Evolutionary conservation across 2,113 vertebrate genomes (phyloP).

Genomic region (Ptilonorhynchus violaceus): DNA sequence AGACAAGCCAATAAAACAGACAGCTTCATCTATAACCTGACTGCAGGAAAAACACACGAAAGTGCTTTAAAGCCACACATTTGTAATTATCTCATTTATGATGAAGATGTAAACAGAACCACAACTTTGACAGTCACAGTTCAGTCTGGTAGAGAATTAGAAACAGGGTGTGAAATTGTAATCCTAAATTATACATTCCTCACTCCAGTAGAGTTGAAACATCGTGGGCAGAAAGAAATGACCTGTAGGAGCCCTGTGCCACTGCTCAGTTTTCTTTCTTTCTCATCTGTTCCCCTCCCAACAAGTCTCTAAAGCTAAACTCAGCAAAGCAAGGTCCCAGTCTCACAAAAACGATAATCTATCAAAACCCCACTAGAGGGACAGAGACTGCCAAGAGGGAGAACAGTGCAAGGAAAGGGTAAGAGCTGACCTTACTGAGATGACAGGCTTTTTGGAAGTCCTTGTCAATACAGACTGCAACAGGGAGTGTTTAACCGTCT

Average conservation of each 20-base stretch:
- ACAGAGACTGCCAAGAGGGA: neutral
- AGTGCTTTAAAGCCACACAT: neutral
- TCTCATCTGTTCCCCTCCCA: neutral
- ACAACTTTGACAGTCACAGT: neutral
- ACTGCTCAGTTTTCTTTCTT: neutral
- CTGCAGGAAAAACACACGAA: neutral
- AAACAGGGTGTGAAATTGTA: neutral
- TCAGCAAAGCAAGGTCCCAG: neutral
- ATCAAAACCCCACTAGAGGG: neutral
- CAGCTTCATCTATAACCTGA: neutral
- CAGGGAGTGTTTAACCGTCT: neutral
- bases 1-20: neutral
- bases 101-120: neutral
- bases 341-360: neutral
- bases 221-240: neutral
- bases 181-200: neutral
- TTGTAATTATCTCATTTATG: neutral
- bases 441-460: neutral
- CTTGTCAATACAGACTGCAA: neutral
- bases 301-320: neutral
- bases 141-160: neutral
- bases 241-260: neutral
- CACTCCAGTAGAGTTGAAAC: accelerated
- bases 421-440: conserved; percentile 20
- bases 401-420: neutral